phyloP scores from a whole-genome alignment of 2,113 vertebrate species.

The Mobula hypostoma region DNA sequence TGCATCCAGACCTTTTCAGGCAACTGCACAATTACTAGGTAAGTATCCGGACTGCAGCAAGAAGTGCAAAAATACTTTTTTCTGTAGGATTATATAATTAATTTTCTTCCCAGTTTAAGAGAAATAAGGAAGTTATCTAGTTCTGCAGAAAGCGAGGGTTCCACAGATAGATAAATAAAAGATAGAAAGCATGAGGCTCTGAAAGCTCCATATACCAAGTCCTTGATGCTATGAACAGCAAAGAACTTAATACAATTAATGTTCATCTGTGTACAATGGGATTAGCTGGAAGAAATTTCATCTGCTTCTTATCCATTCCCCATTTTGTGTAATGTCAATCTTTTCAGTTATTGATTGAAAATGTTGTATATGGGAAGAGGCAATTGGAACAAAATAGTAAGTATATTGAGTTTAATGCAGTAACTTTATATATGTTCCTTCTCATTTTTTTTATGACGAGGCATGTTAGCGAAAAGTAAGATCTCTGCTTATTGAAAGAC shows the following conservation, averaged over 20 bases:
- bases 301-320: slow-evolving; percentile 49
- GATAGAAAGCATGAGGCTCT: background rate
- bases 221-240: background rate
- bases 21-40: background rate
- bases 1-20: background rate
- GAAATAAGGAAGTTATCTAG: background rate
- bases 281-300: background rate
- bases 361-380: slow-evolving; percentile 5
- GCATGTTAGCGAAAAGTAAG: slow-evolving; percentile 24
- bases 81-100: background rate
- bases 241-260: background rate
- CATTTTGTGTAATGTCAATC: slow-evolving; percentile 49
- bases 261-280: background rate
- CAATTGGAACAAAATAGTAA: background rate
- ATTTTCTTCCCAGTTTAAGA: background rate
- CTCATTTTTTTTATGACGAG: slow-evolving; percentile 15
- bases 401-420: slow-evolving; percentile 22
- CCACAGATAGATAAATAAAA: background rate
- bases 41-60: background rate
- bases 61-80: background rate
- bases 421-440: background rate
- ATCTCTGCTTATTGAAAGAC: slow-evolving; percentile 24
- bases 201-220: background rate
- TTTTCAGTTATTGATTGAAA: slow-evolving; percentile 50
- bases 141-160: background rate